Evolutionary conservation across 2,797 vertebrate genomes (phyloP), one percentile per base, ranked within the genome.

Genomic region (Cyprinodon diabolis): DNA sequence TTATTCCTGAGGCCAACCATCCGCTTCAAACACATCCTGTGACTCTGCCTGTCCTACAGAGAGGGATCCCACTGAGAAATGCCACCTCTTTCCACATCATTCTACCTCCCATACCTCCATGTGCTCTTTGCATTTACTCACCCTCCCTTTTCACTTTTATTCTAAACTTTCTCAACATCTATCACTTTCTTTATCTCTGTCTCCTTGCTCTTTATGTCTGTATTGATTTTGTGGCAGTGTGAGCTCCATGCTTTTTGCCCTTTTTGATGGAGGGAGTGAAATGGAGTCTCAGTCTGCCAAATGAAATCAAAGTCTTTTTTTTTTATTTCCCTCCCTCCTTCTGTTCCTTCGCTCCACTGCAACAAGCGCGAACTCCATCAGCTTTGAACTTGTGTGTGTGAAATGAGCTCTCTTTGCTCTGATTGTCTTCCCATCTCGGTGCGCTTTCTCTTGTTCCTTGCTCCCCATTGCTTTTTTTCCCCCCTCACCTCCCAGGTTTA

Each of bases 331-430:
- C 76, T 43, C 75, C 48, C 73, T 77, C 78, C 68, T 76, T 76
- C 78, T 85, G 75, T 81, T 83, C 73, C 76, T 72, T 84, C 54
- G 71, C 83, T 86, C 81, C 81, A 75, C 71, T 4, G 82, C 85
- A 89, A 90, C 90, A 89, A 87, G 82, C 84, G 52, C 86, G 13
- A 91, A 91, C 87, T 90, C 84, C 83, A 84, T 87, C 58, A 73
- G 85, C 92, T 94, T 94, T 94, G 93, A 94, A 92, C 91, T 92
- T 74, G 85, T 71, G 79, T 93, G 87, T 91, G 91, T 90, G 90
- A 91, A 91, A 91, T 90, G 84, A 93, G 89, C 88, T 92, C 83
- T 91, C 84, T 92, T 87, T 92, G 91, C 90, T 87, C 83, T 88
- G 90, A 91, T 92, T 92, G 87, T 90, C 89, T 86, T 78, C 83